Evolutionary conservation across 2,797 vertebrate genomes (phyloP), one percentile per base, ranked within the genome.

Genomic region (Buceros bicornis): DNA sequence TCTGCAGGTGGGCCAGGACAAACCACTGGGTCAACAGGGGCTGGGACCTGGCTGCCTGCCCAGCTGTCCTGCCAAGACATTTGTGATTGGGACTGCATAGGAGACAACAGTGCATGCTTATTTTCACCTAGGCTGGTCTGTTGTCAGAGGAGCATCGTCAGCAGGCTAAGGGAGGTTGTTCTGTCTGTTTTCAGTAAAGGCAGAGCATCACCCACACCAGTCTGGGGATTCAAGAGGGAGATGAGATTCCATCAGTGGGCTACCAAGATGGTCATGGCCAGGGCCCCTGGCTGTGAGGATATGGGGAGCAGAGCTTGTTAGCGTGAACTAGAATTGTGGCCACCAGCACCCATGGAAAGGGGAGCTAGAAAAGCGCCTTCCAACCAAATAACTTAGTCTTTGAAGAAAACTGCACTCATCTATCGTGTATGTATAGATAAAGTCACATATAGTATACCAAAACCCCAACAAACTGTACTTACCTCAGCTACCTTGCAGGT

Each of bases 71-170:
- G 24, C 35, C 5, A 1, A 33, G 48, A 28, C 20, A 1, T 24
- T 71, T 28, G 18, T 13, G 35, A 6, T 33, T 60, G 33, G 20
- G 28, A 26, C 66, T 35, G 18, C n/a, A 21, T 0, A 9, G 47
- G 26, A 25, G 35, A 35, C 21, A 40, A 3, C n/a, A 15, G 28
- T 5, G 0, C 11, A 2, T 0, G 0, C 17, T 69, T 51, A 3
- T 11, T 17, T 9, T 50, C 53, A 6, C 31, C 42, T n/a, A 6
- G n/a, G 29, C n/a, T 78, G 60, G 48, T 18, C 43, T 6, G 1
- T 18, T 45, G 11, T 29, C 31, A 42, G 31, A 71, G 60, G 13
- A 56, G 10, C 12, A 13, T 12, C 15, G 43, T 54, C 24, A 28
- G 29, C 35, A 45, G n/a, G 10, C 47, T 29, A 20, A 40, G 15